A percentile compares a stretch with the other conserved stretches of the same genome.
Conservation (phyloP, 2,797 vertebrate genomes). For the Sphaeramia orbicularis region DNA sequence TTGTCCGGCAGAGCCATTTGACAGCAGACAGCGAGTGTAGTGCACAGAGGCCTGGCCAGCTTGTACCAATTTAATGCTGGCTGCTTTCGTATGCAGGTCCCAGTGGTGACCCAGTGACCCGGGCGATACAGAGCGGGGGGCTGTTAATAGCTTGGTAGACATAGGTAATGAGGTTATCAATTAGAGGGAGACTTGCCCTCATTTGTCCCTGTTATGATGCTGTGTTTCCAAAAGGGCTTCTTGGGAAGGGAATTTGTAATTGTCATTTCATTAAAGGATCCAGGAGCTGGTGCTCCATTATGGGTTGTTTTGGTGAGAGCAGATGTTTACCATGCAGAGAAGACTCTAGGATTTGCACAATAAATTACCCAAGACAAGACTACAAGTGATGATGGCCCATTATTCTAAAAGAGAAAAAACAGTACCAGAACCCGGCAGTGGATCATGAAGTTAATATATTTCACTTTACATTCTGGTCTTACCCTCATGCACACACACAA, state of each 20-base stretch:
- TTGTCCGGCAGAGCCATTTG: constrained; percentile 55
- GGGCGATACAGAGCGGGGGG: constrained; percentile 22
- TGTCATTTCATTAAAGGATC: constrained; percentile 47
- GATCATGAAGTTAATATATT: constrained; percentile 9
- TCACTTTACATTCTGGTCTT: constrained; percentile 23
- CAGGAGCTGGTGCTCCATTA: constrained; percentile 35
- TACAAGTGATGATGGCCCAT: constrained; percentile 49
- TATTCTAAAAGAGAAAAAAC: constrained; percentile 48
- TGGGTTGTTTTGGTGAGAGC: constrained; percentile 46
- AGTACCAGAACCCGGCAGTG: constrained; percentile 3
- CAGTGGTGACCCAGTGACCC: constrained; percentile 64
- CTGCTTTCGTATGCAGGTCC: constrained; percentile 63
- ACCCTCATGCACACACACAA: not conserved
- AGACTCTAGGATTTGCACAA: constrained; percentile 40
- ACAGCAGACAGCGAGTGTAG: constrained; percentile 51
- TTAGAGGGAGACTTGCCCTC: constrained; percentile 63
- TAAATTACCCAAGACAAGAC: constrained; percentile 50
- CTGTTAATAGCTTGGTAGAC: constrained; percentile 68
- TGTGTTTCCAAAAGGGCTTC: constrained; percentile 51
- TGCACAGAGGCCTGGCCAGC: constrained; percentile 40
- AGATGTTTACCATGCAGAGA: constrained; percentile 52
- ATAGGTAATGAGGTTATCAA: constrained; percentile 76
- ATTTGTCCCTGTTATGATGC: constrained; percentile 67
- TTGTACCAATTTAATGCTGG: constrained; percentile 75
- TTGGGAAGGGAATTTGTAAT: constrained; percentile 51